A percentile compares a stretch with the other conserved stretches of the same genome.
Evolutionary conservation across 35 echinoderm and acorn worm species (phyloP).

Genomic region (Eucidaris tribuloides): DNA sequence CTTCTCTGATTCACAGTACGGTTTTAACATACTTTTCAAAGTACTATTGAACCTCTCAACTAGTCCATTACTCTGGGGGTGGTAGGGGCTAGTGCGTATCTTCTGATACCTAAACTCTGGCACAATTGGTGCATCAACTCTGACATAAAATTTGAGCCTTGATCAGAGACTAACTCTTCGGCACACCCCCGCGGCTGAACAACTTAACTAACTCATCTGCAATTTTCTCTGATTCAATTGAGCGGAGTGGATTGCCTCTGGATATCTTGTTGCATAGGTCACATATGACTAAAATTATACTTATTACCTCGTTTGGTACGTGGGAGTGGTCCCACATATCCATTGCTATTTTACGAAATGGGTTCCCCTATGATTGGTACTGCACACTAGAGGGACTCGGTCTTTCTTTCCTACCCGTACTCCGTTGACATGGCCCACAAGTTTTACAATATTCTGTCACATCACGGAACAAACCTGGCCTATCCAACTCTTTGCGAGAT

Average conservation of each 20-base stretch:
- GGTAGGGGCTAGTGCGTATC: background rate
- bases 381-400: background rate
- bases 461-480: background rate
- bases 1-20: too few species aligned
- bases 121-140: background rate
- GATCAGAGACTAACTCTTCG: background rate
- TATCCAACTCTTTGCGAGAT: too few species aligned
- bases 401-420: background rate
- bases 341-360: background rate
- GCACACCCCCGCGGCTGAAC: background rate
- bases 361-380: background rate
- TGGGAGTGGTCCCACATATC: background rate
- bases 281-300: background rate
- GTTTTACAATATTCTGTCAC: background rate
- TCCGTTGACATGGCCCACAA: background rate
- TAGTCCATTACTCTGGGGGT: too few species aligned
- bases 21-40: background rate
- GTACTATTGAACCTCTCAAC: background rate
- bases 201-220: background rate
- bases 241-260: background rate
- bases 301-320: background rate
- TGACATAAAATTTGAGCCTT: slow-evolving; percentile 20
- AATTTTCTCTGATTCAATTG: background rate
- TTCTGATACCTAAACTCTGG: background rate
- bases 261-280: slow-evolving; percentile 32